Evolutionary conservation across 1,140 invertebrate genomes (phyloP), one percentile per base, ranked within the genome.

Genomic region (Tigriopus japonicus): DNA sequence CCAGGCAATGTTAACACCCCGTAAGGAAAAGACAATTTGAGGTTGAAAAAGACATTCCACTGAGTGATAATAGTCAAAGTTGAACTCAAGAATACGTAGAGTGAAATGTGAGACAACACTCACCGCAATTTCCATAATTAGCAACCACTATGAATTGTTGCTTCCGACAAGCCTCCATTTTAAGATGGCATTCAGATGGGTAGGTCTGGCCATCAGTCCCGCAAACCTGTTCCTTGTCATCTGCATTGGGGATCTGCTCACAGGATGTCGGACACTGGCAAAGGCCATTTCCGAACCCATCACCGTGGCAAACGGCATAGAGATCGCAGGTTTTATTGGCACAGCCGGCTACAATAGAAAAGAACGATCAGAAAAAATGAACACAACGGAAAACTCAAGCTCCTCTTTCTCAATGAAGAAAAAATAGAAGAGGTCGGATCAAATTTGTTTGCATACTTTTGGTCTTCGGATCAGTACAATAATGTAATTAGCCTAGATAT

Each of bases 291-390:
- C 81, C 81, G n/a, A 74, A 71, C 10, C 77, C 79, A 68, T 86
- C 81, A 61, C 79, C 84, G 68, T 89, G 83, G 71, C 89, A 93
- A 21, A 81, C 74, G 1, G 81, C 78, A 70, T 90, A 88, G 72
- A 80, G 82, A 51, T 90, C 83, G 71, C 89, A 94, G 67, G 84
- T 83, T 66, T 83, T 85, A 63, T 82, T 84, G 68, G 88, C 86
- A 71, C 88, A 94, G 24, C 86, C 86, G 76, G 87, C 89, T 88
- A 75, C 42, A 79, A 75, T 7, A 54, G 15, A 49, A 5, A 21
- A 10, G 5, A 21, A 49, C 2, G 10, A 2, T 2, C 3, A 49
- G 45, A 49, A 15, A 17, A 49, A 15, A 49, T 49, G n/a, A 21
- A 49, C 6, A 49, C 3, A 17, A 5, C n/a, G n/a, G n/a, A n/a